Evolutionary conservation across 2,888 invertebrate genomes (phyloP), one percentile per base, ranked within the genome.

Genomic region (Hirtodrosophila histrioides): DNA sequence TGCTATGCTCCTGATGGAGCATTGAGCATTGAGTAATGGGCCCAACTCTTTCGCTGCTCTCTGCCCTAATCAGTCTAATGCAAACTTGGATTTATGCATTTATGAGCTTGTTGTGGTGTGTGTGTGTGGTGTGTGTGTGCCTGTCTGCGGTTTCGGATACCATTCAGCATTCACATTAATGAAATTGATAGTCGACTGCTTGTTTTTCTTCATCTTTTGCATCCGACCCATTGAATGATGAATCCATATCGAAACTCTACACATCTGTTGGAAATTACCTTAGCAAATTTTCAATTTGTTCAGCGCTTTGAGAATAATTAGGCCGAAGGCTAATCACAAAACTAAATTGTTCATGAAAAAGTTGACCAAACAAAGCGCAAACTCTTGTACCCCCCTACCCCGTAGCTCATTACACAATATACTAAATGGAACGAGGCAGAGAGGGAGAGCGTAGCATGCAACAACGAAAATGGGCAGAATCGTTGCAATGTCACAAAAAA

Each of bases 41-140:
- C 53, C 24, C 31, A 53, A 53, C 61, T 45, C 35, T 58, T 56
- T 53, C 9, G 10, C 29, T 17, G 5, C 3, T 17, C 44, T 35
- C 50, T 17, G 31, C 58, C 54, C 65, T 67, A 82, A 80, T 82
- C 83, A 73, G 66, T 53, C 68, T 78, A 82, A 80, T 80, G 83
- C 78, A 80, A 75, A 65, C 73, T 44, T 24, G 58, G 61, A 73
- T 67, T 75, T 67, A 48, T 75, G 53, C 58, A 69, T 60, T 72
- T 72, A 64, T 72, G 55, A 64, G 44, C 37, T 45, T 36, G 23
- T 35, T 50, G 4, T 35, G 44, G 44, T 55, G 41, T 37, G 33
- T 27, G 11, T 31, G 27, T 46, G 35, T 43, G 12, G 11, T 27
- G 6, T 45, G 36, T 41, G 17, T 41, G 17, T 44, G 29, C 5